Evolutionary conservation across 2,113 vertebrate species (phyloP), one percentile per base, ranked within the genome.

Genomic region (Leucoraja erinaceus): DNA sequence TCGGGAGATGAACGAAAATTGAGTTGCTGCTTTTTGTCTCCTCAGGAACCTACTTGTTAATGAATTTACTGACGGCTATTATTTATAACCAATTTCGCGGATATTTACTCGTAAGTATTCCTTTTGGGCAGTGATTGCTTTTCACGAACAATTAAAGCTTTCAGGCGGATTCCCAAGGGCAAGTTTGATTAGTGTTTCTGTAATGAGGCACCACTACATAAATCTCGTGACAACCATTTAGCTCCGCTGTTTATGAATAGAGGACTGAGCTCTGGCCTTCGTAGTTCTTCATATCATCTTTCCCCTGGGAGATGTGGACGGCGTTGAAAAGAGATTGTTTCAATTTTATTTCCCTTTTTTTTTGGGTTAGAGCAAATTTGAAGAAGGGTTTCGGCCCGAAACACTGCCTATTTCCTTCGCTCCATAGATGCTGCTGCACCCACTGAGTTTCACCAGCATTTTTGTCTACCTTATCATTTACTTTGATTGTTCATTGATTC

Each of bases 21-120:
- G 10, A 86, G 33, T 6, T 72, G 70, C 61, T 56, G 18, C 31
- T 86, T 93, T n/a, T 70, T 77, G 84, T 28, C 7, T 83, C 54
- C 25, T 77, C 94, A 99, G 99, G 99, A 93, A 99, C 98, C 91
- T 97, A 98, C 94, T 99, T 98, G 94, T 93, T 99, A 94, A 99
- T 99, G 98, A 99, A 99, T 94, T 94, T 99, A 47, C 96, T 99
- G 94, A 99, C 98, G 0, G 99, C 99, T 93, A 98, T 99, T 94
- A 98, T 99, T 95, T 99, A 99, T 94, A 99, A 98, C 93, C 98
- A 99, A 94, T 99, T 99, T 96, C 97, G 99, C n/a, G 99, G 99
- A 38, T 99, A 99, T 94, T 97, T 99, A 94, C 95, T 99, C 96
- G 99, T 99, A 94, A 98, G 98, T 94, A 92, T 66, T 79, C 54